These are phyloP conservation scores for Xenopus petersii DNA, from an alignment of 2,797 vertebrate species.

Conservation along the genomic window DNA sequence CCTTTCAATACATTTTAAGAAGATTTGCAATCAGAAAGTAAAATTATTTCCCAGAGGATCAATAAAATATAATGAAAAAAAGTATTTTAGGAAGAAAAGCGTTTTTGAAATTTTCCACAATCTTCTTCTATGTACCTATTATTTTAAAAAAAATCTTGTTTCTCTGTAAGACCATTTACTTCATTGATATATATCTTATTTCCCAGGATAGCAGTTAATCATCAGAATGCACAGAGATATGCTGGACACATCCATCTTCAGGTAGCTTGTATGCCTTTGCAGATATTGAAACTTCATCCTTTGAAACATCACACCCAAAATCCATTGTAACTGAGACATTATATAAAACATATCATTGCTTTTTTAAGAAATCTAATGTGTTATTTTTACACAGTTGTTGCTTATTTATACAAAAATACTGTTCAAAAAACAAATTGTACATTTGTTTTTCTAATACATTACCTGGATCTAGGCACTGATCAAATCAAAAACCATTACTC, in stretches of 20 bases:
- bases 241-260: slow-evolving; percentile 42
- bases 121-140: slow-evolving; percentile 32
- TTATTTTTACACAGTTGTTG: too few relatives aligned
- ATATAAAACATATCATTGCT: too few relatives aligned
- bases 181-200: slow-evolving; percentile 48
- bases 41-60: slow-evolving; percentile 9
- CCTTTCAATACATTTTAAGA: slow-evolving; percentile 8
- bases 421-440: too few relatives aligned
- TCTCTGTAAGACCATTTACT: slow-evolving; percentile 39
- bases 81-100: background rate
- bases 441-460: too few relatives aligned
- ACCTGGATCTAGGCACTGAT: too few relatives aligned
- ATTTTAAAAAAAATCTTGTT: slow-evolving; percentile 32
- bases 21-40: slow-evolving; percentile 19
- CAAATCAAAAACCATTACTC: too few relatives aligned
- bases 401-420: too few relatives aligned
- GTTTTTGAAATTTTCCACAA: slow-evolving; percentile 13
- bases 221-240: slow-evolving; percentile 43
- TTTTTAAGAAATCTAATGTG: too few relatives aligned
- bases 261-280: slow-evolving; percentile 28
- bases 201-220: slow-evolving; percentile 47
- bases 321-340: background rate
- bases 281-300: slow-evolving; percentile 47
- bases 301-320: slow-evolving; percentile 37
- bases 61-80: slow-evolving; percentile 22